These are phyloP conservation scores for Acromyrmex echinatior DNA, from an alignment of 1,140 invertebrate species.

Conservation along the genomic window DNA sequence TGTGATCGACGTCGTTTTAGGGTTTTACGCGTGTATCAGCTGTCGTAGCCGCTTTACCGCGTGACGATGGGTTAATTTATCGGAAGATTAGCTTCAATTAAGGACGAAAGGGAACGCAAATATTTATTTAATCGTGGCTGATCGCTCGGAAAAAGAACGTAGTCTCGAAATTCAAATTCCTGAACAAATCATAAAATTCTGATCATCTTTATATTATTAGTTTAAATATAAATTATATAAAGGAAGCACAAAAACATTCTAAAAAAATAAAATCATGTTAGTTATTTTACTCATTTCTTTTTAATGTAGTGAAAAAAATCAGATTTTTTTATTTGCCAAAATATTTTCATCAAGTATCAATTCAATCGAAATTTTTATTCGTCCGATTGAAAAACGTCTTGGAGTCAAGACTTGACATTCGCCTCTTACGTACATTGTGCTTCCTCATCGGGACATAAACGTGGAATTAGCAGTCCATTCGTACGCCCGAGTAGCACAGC, in stretches of 20 bases:
- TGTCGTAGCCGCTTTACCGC: conserved; percentile 32
- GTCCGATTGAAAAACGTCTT: neutral
- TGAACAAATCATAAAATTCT: neutral
- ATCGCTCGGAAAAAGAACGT: neutral
- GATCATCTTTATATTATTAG: neutral
- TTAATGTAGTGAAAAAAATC: neutral
- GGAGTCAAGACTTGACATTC: neutral
- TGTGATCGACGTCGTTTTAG: conserved; percentile 38
- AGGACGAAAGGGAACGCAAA: neutral
- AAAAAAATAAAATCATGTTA: neutral
- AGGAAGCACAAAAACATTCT: neutral
- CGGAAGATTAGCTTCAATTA: conserved; percentile 46
- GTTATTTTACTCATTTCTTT: neutral
- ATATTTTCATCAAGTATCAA: neutral
- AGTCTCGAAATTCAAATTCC: neutral
- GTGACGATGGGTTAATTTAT: conserved; percentile 52
- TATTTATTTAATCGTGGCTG: neutral
- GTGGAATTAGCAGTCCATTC: conserved; percentile 46
- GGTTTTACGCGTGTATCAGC: conserved; percentile 47
- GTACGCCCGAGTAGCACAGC: neutral
- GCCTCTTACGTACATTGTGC: neutral
- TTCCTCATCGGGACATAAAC: conserved; percentile 5
- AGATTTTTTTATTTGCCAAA: neutral
- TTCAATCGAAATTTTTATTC: neutral
- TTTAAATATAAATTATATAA: neutral